Base-by-base conservation (phyloP, 2,888 invertebrate genomes). In the Anodontia alba region DNA sequence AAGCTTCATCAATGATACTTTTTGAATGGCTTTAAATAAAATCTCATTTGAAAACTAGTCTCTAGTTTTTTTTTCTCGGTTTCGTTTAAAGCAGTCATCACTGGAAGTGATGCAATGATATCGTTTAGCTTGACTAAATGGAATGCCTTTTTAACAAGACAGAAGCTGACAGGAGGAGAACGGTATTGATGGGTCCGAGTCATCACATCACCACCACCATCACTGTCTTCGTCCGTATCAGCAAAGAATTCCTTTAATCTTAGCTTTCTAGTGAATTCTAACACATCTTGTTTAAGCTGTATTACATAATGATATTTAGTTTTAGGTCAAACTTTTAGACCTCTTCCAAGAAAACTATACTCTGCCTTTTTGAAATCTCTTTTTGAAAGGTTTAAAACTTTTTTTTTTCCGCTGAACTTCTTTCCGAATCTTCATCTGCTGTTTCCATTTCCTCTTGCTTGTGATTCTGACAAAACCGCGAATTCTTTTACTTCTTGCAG, bases 281-380 rank as follows among this genome's bases (percentile, higher is more conserved):
- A 62, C 1, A 33, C 62, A 62, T 62, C 62, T 62, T 62, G 62
- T 33, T 20, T 31, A 2, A 62, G 62, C 23, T 76, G 36, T 15
- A 69, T 43, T 42, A 54, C 29, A 57, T 76, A 42, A 38, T 76
- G 75, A n/a, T 23, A 20, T 57, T 76, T 76, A 0, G 54, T 36
- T 57, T 69, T 57, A 26, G 57, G 57, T 23, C 57, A 76, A 54
- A 69, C 66, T 69, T 49, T 68, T 8, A 74, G 33, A n/a, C n/a
- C n/a, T n/a, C n/a, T n/a, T n/a, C n/a, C n/a, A n/a, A n/a, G n/a
- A n/a, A n/a, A n/a, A n/a, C n/a, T n/a, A n/a, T n/a, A n/a, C n/a
- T n/a, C n/a, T n/a, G n/a, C n/a, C n/a, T n/a, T n/a, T n/a, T n/a
- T n/a, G n/a, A n/a, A n/a, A n/a, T n/a, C n/a, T n/a, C n/a, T n/a